Evolutionary conservation across 2,888 invertebrate genomes (phyloP).

Genomic region (Alviniconcha strummeri): DNA sequence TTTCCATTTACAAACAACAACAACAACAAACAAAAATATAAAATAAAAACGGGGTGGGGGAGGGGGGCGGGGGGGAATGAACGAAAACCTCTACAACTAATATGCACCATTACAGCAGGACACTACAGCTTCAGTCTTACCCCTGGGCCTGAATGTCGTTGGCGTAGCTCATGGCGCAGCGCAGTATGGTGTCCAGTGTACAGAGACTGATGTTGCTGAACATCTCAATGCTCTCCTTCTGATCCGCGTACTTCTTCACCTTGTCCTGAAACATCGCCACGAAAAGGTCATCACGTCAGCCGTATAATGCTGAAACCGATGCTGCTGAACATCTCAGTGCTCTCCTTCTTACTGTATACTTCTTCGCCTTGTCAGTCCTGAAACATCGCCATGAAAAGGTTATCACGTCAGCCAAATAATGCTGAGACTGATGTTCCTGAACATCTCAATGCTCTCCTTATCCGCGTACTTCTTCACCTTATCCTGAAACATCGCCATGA

Average conservation of each 20-base stretch:
- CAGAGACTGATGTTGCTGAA: conserved; percentile 40
- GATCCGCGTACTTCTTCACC: conserved; percentile 35
- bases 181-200: conserved; percentile 44
- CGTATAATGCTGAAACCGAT: conserved; percentile 39
- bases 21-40: no score
- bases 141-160: conserved; percentile 42
- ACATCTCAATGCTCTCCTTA: conserved; percentile 43
- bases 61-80: no score
- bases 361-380: conserved; percentile 38
- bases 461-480: conserved; percentile 16
- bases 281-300: no score
- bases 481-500: no score
- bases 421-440: conserved; percentile 32
- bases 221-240: conserved; percentile 42
- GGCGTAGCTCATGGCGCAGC: conserved; percentile 44
- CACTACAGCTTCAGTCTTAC: conserved; percentile 14
- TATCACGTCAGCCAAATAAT: no score
- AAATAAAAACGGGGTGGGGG: no score
- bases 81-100: no score
- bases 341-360: conserved; percentile 36
- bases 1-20: no score
- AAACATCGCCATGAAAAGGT: background rate
- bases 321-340: conserved; percentile 40
- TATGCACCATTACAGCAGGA: no score
- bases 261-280: conserved; percentile 31